Base-by-base conservation (phyloP, 2,888 invertebrate genomes). In the Galerucella nymphaeae region DNA sequence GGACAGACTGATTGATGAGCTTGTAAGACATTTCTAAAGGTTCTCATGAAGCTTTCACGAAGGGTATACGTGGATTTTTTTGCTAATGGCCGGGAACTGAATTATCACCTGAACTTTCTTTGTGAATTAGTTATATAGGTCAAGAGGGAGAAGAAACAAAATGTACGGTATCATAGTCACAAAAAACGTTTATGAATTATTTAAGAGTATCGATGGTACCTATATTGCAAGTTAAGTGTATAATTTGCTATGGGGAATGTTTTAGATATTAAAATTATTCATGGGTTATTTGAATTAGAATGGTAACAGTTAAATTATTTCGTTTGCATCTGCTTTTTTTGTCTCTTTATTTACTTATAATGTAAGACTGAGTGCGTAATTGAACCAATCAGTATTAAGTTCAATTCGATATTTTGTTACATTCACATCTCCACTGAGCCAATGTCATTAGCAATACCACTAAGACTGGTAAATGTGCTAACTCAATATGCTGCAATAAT, bases 11-110 rank as follows among this genome's bases (percentile, higher is more conserved):
- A 77, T 77, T 74, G 74, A 77, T 75, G 74, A 63, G 65, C 73
- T 70, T 74, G 74, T 75, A 74, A 77, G 75, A 75, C 74, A 75
- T 73, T 74, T 73, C 73, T 73, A 67, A 74, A 75, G 70, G 74
- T 77, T 77, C 77, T 77, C 77, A 77, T 77, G 77, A 73, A 71
- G 75, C 71, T 74, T 74, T 77, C 73, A 77, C 75, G 73, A 71
- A 74, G 72, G 70, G 75, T 74, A 73, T 75, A 62, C 61, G 68
- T 71, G 72, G 71, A 72, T 76, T 74, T 77, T 62, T 75, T 77
- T 75, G 76, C 70, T 74, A 75, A 74, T 74, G 74, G 75, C 67
- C 58, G 53, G 63, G 72, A 30, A 16, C 64, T 64, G 63, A 75
- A 70, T 63, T 75, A 75, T 72, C 72, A 72, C 70, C 75, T 72